These are phyloP conservation scores for Nemoura dubitans DNA, from an alignment of 2,888 invertebrate genomes.

Conservation along the genomic window DNA sequence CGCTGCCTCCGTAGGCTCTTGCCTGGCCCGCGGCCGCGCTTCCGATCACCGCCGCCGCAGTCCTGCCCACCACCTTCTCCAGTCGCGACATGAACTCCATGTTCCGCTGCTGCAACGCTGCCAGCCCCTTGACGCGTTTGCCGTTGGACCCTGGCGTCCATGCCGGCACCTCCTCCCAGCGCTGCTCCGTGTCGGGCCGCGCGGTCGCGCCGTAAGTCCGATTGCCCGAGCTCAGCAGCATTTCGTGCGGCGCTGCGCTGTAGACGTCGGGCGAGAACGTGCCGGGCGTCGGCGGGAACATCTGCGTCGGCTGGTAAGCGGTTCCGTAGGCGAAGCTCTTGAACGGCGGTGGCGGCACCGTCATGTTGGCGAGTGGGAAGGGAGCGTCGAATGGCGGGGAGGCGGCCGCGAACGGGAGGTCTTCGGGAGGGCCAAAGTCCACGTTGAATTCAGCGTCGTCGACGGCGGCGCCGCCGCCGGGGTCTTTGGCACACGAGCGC, in stretches of 20 bases:
- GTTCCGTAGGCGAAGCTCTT: slow-evolving; percentile 42
- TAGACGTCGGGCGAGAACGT: slow-evolving; percentile 58
- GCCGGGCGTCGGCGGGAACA: slow-evolving; percentile 56
- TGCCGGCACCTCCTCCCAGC: slow-evolving; percentile 35
- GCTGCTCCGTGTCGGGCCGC: background rate
- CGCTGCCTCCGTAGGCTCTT: background rate
- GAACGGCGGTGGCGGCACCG: background rate
- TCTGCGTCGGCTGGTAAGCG: slow-evolving; percentile 55
- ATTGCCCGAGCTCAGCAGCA: slow-evolving; percentile 54
- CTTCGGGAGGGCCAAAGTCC: slow-evolving; percentile 58
- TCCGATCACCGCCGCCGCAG: slow-evolving; percentile 52
- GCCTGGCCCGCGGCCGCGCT: slow-evolving; percentile 51
- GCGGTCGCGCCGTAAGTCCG: slow-evolving; percentile 55
- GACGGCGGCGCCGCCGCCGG: slow-evolving; percentile 57
- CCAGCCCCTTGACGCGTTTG: slow-evolving; percentile 64
- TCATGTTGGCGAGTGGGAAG: background rate
- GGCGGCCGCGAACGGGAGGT: slow-evolving; percentile 57
- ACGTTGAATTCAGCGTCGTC: slow-evolving; percentile 53
- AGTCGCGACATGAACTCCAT: slow-evolving; percentile 70
- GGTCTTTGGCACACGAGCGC: slow-evolving; percentile 52
- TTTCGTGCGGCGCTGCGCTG: slow-evolving; percentile 55
- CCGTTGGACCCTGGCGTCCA: slow-evolving; percentile 49
- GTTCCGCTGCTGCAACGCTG: slow-evolving; percentile 68
- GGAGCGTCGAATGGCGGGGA: slow-evolving; percentile 55
- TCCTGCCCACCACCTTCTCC: slow-evolving; percentile 68